Conservation (phyloP, 2,797 vertebrate species). For the Rhynchotus rufescens region DNA sequence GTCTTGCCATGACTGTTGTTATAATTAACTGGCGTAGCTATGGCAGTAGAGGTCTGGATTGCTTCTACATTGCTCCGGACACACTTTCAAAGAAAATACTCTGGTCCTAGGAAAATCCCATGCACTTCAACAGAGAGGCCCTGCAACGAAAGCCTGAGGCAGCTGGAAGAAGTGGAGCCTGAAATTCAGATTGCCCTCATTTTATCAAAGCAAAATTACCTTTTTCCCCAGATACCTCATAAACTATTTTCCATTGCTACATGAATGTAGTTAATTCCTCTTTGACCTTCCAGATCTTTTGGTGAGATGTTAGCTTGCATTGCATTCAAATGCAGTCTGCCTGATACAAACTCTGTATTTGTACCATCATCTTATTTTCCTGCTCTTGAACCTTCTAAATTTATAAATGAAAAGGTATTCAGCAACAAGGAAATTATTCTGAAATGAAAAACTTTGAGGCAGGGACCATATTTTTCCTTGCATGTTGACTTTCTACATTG, state of each 20-base stretch:
- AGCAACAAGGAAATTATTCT: background rate
- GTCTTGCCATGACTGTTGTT: constrained; percentile 31
- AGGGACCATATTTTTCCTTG: background rate
- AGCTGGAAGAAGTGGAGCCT: constrained; percentile 46
- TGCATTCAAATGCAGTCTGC: background rate
- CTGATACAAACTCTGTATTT: background rate
- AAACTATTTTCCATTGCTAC: background rate
- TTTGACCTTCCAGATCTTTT: background rate
- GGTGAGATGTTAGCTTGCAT: background rate
- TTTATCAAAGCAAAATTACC: constrained; percentile 43
- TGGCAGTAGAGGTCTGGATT: background rate
- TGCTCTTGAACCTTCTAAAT: background rate
- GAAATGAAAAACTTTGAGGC: background rate
- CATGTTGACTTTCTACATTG: background rate
- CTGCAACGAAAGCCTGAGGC: constrained; percentile 38
- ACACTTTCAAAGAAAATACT: background rate
- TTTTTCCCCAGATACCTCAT: constrained; percentile 1
- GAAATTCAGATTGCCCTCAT: constrained; percentile 63
- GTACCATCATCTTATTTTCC: background rate
- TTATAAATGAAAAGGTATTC: background rate
- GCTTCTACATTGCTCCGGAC: background rate
- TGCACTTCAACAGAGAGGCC: background rate
- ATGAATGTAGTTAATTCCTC: background rate
- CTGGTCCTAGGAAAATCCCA: constrained; percentile 9
- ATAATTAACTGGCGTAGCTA: constrained; percentile 26